phyloP scores from a whole-genome alignment of 2,113 vertebrate species.

The Eubucco bourcierii region DNA sequence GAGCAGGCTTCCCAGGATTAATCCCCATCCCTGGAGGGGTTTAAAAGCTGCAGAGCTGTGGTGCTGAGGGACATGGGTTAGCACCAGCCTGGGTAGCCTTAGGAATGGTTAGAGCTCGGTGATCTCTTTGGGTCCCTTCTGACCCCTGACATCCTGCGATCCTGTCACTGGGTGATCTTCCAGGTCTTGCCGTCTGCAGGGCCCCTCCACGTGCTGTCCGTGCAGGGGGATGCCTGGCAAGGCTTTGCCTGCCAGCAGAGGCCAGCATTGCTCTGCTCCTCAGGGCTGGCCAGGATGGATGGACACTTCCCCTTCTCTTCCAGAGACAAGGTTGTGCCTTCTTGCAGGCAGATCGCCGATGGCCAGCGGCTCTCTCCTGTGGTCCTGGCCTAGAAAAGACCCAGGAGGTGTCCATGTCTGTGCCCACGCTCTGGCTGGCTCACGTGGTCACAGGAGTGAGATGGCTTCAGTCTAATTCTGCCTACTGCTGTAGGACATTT shows the following conservation, averaged over 20 bases:
- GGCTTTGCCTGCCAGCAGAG: constrained; percentile 51
- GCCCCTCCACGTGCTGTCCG: accelerated
- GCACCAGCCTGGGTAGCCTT: too few species aligned
- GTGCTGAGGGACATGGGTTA: too few species aligned
- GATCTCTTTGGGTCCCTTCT: too few species aligned
- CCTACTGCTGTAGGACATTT: neutral
- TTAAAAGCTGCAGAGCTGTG: too few species aligned
- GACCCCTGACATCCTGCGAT: too few species aligned
- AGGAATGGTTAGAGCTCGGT: too few species aligned
- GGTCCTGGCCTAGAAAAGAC: neutral
- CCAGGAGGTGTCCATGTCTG: neutral
- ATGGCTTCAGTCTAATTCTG: neutral
- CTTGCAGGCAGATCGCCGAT: accelerated
- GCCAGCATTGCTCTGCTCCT: constrained; percentile 1
- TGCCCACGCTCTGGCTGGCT: neutral
- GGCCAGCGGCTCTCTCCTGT: neutral
- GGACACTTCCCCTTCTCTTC: neutral
- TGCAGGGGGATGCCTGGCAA: neutral
- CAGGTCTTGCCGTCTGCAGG: neutral
- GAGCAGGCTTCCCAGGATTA: too few species aligned
- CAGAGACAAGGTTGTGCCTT: neutral
- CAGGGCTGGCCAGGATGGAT: too few species aligned
- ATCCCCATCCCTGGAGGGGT: too few species aligned
- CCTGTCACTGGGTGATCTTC: too few species aligned
- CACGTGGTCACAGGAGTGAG: accelerated